Conservation (phyloP, 2,888 invertebrate genomes). For the Limnephilus rhombicus region DNA sequence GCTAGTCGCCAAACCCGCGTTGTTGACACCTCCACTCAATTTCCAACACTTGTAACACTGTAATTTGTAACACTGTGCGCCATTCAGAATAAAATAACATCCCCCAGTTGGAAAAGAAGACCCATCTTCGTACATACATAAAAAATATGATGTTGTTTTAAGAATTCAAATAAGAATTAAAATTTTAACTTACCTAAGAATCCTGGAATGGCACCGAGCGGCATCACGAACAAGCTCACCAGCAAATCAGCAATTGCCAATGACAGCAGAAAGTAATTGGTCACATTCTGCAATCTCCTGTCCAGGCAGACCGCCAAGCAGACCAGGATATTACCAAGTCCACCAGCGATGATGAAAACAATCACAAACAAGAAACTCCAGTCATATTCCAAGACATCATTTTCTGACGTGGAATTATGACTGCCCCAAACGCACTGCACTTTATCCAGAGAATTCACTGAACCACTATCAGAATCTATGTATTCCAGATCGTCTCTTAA, state of each 20-base stretch:
- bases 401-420: constrained; percentile 67
- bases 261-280: constrained; percentile 96
- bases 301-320: constrained; percentile 95
- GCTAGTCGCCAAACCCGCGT: too few relatives aligned
- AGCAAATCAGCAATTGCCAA: constrained; percentile 95
- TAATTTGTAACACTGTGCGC: too few relatives aligned
- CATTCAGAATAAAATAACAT: background rate
- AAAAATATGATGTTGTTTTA: background rate
- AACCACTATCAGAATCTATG: constrained; percentile 30
- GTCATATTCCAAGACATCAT: constrained; percentile 77
- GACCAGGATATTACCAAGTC: constrained; percentile 94
- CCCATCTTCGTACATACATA: background rate
- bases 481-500: constrained; percentile 49
- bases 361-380: constrained; percentile 92
- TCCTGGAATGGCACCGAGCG: constrained; percentile 94
- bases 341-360: constrained; percentile 92
- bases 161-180: background rate
- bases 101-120: background rate
- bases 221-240: constrained; percentile 97
- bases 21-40: too few relatives aligned
- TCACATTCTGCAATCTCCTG: constrained; percentile 93
- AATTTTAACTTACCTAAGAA: constrained; percentile 87
- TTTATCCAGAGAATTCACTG: constrained; percentile 51
- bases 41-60: too few relatives aligned
- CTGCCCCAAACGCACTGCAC: constrained; percentile 56